Evolutionary conservation across 2,113 vertebrate species (phyloP).

Genomic region (Epinephelus fuscoguttatus): DNA sequence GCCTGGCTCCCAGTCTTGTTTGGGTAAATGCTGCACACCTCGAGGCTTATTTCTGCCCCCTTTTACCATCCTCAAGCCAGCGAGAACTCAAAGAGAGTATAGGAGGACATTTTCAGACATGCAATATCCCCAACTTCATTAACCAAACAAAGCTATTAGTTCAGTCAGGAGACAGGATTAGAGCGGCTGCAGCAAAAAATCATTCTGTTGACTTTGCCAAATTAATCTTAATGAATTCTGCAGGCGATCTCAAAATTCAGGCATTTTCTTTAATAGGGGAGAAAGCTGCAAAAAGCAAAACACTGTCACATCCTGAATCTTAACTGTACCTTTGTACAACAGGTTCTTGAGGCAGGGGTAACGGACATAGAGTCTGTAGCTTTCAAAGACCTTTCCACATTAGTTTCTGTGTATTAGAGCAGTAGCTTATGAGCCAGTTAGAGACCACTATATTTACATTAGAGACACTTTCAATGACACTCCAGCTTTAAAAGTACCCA

Average conservation of each 20-base stretch:
- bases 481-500: too few species aligned
- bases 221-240: too few species aligned
- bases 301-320: background rate
- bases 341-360: background rate
- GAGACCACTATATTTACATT: background rate
- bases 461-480: too few species aligned
- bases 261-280: too few species aligned
- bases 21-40: background rate
- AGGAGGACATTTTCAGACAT: constrained; percentile 1
- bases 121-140: background rate
- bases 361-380: background rate
- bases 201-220: too few species aligned
- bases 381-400: too few species aligned
- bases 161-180: too few species aligned
- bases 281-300: too few species aligned
- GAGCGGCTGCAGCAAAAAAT: too few species aligned
- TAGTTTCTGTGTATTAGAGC: background rate
- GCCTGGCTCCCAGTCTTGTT: too few species aligned
- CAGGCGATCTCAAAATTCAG: too few species aligned
- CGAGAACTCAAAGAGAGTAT: background rate
- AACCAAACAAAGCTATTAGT: background rate
- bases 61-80: background rate
- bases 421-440: background rate
- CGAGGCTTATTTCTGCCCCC: background rate
- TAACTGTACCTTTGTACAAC: background rate